Conservation (phyloP, 2,797 vertebrate genomes). For the Glossophaga mutica region DNA sequence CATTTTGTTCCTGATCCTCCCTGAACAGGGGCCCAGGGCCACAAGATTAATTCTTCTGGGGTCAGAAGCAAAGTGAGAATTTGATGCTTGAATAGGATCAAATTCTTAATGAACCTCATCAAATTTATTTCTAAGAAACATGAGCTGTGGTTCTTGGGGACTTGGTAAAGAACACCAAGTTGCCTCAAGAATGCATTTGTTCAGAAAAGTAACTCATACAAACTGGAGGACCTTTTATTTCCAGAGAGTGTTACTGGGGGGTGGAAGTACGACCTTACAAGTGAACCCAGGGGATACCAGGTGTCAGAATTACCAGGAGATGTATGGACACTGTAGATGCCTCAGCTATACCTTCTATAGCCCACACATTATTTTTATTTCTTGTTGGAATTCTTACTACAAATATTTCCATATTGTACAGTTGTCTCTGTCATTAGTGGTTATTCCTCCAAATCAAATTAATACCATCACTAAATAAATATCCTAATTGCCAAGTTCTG, state of each 20-base stretch:
- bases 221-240: conserved; percentile 7
- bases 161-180: conserved; percentile 5
- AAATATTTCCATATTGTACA: neutral
- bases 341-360: neutral
- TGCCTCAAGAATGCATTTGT: conserved; percentile 11
- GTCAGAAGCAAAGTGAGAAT: conserved; percentile 49
- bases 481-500: neutral
- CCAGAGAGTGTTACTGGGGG: neutral
- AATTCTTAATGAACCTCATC: conserved; percentile 61
- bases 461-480: neutral
- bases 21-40: conserved; percentile 35
- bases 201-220: neutral
- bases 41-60: conserved; percentile 37
- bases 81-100: conserved; percentile 54
- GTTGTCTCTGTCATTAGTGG: neutral
- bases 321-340: too few species aligned
- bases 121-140: conserved; percentile 59
- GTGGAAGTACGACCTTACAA: neutral
- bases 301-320: neutral
- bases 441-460: neutral
- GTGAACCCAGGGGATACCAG: neutral
- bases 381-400: neutral
- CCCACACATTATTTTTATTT: neutral
- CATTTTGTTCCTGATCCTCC: conserved; percentile 56
- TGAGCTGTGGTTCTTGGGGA: conserved; percentile 25